phyloP scores from a whole-genome alignment of 2,888 invertebrate genomes.

The Hofmannophila pseudospretella region DNA sequence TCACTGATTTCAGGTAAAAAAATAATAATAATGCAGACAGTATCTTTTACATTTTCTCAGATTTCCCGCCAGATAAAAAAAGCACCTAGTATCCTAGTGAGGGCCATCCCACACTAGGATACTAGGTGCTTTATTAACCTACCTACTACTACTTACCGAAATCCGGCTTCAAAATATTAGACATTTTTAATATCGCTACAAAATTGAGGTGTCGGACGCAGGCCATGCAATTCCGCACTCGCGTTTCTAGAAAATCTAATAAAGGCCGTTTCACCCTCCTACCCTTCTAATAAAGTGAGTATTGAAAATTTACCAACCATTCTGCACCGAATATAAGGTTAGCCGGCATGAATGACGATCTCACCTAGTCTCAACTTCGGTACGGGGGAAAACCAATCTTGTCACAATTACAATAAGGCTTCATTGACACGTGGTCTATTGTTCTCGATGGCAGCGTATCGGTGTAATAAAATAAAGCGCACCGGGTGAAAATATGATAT shows the following conservation, averaged over 20 bases:
- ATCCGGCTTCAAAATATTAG: constrained; percentile 22
- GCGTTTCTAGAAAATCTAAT: constrained; percentile 74
- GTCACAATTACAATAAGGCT: constrained; percentile 14
- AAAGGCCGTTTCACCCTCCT: constrained; percentile 68
- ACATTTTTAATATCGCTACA: constrained; percentile 38
- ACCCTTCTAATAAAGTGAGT: constrained; percentile 76
- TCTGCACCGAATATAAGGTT: constrained; percentile 74
- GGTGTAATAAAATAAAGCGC: constrained; percentile 55
- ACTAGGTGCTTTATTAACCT: no score
- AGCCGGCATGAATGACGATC: constrained; percentile 54
- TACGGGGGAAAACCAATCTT: constrained; percentile 25
- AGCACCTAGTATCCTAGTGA: no score
- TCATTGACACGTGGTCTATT: constrained; percentile 31
- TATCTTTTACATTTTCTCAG: no score
- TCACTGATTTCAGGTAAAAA: no score
- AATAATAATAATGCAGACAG: no score
- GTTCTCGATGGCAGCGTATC: constrained; percentile 33
- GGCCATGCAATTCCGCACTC: constrained; percentile 51
- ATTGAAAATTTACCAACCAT: constrained; percentile 79
- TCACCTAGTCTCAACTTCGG: constrained; percentile 30
- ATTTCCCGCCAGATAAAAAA: no score
- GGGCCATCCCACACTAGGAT: no score
- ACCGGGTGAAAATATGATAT: constrained; percentile 55
- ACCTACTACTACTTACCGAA: no score
- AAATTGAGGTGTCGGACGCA: constrained; percentile 45